Evolutionary conservation across 2,113 vertebrate species (phyloP), one percentile per base, ranked within the genome.

Genomic region (Tachycineta bicolor): DNA sequence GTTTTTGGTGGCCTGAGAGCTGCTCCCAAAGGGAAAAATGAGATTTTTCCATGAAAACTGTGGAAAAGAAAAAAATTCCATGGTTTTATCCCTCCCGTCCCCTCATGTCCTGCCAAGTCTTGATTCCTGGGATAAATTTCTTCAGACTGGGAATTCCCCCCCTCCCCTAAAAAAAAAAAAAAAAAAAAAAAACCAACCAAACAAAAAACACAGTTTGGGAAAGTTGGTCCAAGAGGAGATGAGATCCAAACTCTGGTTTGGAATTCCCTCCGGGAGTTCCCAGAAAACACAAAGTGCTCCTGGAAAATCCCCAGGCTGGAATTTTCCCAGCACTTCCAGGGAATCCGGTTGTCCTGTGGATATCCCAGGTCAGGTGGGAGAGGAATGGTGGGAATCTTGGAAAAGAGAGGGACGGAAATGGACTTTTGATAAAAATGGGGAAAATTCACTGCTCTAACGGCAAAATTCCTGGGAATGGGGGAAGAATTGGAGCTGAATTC

Each of bases 1-100:
- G 10, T 14, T 33, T 67, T 59, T 11, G n/a, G 29, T 6, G 37
- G 12, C 25, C 50, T 3, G 2, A 34, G 20, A 39, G 46, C 11
- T 49, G 41, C 22, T 56, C 7, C 2, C 14, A 39, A 39, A 53
- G 34, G 39, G 14, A 18, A 68, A 92, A 89, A 62, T 5, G 29
- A 29, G 44, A 65, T 52, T 62, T 52, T 26, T 8, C 44, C 4
- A 1, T 19, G 14, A 33, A 63, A 78, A 63, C 0, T 1, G 11
- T 34, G 41, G n/a, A 55, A 37, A 25, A n/a, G 28, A 5, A 11
- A 43, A 68, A 47, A 31, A 28, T 49, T 55, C 56, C 1, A 0
- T 20, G 19, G 0, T 14, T 37, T 59, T 39, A 24, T 49, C 46
- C 20, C 22, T 25, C 9, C 2, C 0, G 3, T 8, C 53, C 26